A percentile compares a stretch with the other conserved stretches of the same genome.
Evolutionary conservation across 1,140 invertebrate genomes (phyloP).

Genomic region (Radopholus similis): DNA sequence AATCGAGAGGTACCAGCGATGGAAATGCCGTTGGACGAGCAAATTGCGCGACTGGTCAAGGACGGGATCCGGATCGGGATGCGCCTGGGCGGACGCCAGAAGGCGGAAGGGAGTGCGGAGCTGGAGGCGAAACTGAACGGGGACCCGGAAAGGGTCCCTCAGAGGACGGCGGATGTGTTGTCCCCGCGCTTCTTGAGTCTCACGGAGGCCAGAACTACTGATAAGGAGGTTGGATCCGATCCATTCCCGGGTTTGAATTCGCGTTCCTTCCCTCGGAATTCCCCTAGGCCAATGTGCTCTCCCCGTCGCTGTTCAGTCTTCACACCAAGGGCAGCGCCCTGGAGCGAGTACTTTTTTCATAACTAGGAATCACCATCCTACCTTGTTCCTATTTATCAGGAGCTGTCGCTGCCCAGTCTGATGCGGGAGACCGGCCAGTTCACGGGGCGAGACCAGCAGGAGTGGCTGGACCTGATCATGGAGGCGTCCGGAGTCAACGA

Average conservation of each 20-base stretch:
- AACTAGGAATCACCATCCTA: no score
- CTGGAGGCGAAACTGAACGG: no score
- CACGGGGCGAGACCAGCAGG: slow-evolving; percentile 34
- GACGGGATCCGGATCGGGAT: slow-evolving; percentile 3
- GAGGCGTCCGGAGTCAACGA: slow-evolving; percentile 46
- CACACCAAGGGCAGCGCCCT: slow-evolving; percentile 39
- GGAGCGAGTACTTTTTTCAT: no score
- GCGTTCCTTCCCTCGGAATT: no score
- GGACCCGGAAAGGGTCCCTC: no score
- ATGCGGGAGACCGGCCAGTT: slow-evolving; percentile 24
- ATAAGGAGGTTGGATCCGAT: no score
- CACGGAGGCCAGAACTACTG: not conserved
- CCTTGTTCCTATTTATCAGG: no score
- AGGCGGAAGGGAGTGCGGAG: no score
- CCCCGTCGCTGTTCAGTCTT: slow-evolving; percentile 43
- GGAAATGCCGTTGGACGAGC: not conserved
- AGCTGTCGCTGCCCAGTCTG: slow-evolving; percentile 35
- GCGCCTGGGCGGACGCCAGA: not conserved
- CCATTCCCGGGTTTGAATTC: not conserved
- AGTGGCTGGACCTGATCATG: slow-evolving; percentile 47
- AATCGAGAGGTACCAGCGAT: no score
- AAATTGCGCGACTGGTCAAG: slow-evolving; percentile 8
- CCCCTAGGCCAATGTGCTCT: slow-evolving; percentile 22
- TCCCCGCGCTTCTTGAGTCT: slow-evolving; percentile 20
- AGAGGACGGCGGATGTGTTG: slow-evolving; percentile 4